A percentile compares a stretch with the other conserved stretches of the same genome.
Conservation (phyloP, 2,797 vertebrate genomes). For the Tokudaia tokunoshimensis region DNA sequence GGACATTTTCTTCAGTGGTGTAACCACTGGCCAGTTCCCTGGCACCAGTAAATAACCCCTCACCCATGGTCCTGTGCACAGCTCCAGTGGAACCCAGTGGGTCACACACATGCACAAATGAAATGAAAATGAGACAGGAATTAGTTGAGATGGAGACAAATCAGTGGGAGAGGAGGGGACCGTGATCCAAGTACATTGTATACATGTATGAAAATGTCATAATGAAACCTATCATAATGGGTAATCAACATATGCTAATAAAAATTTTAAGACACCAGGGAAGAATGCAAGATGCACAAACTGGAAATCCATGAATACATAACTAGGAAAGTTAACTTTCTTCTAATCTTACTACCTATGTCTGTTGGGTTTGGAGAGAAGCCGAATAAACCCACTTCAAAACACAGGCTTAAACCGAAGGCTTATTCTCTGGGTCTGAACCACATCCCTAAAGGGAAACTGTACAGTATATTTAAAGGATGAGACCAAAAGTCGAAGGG, state of each 20-base stretch:
- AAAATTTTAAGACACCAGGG: not conserved
- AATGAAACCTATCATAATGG: not conserved
- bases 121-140: not conserved
- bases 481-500: not conserved
- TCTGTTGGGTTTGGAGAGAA: not conserved
- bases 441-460: not conserved
- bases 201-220: not conserved
- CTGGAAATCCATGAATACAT: not conserved
- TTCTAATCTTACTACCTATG: not conserved
- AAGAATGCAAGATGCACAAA: not conserved
- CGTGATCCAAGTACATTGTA: not conserved
- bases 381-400: not conserved
- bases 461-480: not conserved
- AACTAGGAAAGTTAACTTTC: not conserved
- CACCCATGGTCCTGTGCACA: not conserved
- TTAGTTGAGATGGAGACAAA: no score
- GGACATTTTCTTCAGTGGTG: not conserved
- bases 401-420: not conserved
- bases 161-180: not conserved
- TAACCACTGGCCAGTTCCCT: not conserved
- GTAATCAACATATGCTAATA: not conserved
- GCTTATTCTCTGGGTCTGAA: not conserved
- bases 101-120: not conserved
- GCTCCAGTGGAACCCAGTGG: not conserved
- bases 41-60: not conserved